A percentile compares a stretch with the other conserved stretches of the same genome.
Evolutionary conservation across 2,888 invertebrate species (phyloP).

Genomic region (Strigamia crassipes): DNA sequence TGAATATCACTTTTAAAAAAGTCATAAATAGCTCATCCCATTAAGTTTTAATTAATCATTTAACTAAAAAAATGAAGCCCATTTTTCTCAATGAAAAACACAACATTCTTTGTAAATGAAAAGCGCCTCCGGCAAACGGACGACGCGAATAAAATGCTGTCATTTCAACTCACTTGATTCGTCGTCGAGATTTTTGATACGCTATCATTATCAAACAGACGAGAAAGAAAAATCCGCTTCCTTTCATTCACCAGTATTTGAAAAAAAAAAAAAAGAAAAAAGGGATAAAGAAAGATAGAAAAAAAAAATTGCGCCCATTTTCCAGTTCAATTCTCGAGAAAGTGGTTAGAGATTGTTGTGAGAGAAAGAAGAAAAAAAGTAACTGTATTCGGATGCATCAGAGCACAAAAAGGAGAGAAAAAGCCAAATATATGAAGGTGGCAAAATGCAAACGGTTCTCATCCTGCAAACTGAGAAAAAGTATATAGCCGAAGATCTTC

Average conservation of each 20-base stretch:
- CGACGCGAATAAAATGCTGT: constrained; percentile 7
- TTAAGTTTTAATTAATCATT: constrained; percentile 26
- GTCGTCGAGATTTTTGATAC: constrained; percentile 26
- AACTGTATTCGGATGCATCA: constrained; percentile 34
- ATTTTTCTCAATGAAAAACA: not conserved
- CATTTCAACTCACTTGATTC: constrained; percentile 24
- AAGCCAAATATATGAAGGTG: constrained; percentile 2
- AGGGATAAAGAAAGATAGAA: not conserved
- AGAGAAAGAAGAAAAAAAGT: not conserved
- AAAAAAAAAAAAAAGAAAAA: not conserved
- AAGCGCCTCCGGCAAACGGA: not conserved
- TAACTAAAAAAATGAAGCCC: not conserved
- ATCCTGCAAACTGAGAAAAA: not conserved
- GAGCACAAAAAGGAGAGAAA: not conserved
- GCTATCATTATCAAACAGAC: constrained; percentile 29
- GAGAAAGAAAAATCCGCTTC: not conserved
- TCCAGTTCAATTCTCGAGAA: constrained; percentile 37
- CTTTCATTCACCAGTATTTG: constrained; percentile 13
- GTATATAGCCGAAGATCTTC: not conserved
- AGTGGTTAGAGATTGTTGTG: constrained; percentile 24
- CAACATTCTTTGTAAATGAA: not conserved
- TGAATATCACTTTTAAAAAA: not conserved
- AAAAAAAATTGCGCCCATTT: constrained; percentile 29
- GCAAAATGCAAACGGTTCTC: not conserved
- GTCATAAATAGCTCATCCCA: not conserved